A percentile compares a stretch with the other conserved stretches of the same genome.
Evolutionary conservation across 2,888 invertebrate genomes (phyloP).

Genomic region (Thalpophila matura): DNA sequence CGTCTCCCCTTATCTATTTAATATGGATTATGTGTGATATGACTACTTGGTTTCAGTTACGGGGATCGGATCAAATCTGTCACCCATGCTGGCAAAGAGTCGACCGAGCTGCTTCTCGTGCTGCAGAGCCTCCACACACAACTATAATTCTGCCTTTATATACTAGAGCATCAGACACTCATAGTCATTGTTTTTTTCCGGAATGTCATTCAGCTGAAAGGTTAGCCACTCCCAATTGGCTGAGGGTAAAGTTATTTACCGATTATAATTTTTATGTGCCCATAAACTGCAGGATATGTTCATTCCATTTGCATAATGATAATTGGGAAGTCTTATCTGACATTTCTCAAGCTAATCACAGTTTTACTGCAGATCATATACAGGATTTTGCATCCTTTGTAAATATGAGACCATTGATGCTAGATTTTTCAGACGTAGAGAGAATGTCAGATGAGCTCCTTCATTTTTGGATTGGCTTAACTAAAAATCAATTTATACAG

Average conservation of each 20-base stretch:
- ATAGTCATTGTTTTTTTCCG: constrained; percentile 5
- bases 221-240: constrained; percentile 11
- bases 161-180: constrained; percentile 5
- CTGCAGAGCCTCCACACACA: neutral
- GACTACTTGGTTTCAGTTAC: constrained; percentile 7
- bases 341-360: no score
- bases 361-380: no score
- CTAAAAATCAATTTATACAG: no score
- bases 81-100: constrained; percentile 15
- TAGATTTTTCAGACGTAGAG: no score
- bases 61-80: constrained; percentile 5
- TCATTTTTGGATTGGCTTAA: no score
- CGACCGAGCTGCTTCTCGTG: neutral
- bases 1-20: no score
- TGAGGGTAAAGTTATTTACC: constrained; percentile 2
- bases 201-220: constrained; percentile 7
- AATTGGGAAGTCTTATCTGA: constrained; percentile 4
- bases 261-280: neutral
- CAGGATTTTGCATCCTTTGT: no score
- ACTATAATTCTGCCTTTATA: constrained; percentile 3
- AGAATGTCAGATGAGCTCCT: no score
- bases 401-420: no score
- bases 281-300: constrained; percentile 2
- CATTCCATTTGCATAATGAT: constrained; percentile 3
- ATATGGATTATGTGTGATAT: neutral